Conservation (phyloP, 2,797 vertebrate species). For the Anguilla anguilla region DNA sequence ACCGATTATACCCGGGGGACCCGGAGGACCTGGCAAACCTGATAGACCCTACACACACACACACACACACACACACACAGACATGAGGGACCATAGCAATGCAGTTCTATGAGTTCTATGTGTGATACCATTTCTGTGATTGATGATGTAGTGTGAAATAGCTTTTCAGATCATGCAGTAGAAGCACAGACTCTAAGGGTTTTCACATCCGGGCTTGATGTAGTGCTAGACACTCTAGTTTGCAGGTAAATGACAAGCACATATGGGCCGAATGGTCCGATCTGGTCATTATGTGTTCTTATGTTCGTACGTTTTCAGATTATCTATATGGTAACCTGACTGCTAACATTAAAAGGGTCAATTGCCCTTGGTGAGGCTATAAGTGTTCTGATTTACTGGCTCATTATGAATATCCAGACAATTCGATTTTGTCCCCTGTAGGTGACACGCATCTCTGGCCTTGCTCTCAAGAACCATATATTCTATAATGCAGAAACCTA, state of each 20-base stretch:
- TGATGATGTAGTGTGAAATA: background rate
- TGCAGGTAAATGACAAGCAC: no score
- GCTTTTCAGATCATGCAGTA: background rate
- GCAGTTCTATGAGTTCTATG: background rate
- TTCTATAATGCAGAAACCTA: no score
- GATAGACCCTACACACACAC: constrained; percentile 78
- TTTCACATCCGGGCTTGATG: no score
- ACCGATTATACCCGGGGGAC: constrained; percentile 89
- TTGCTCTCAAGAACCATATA: no score
- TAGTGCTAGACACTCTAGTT: no score
- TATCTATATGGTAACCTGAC: background rate
- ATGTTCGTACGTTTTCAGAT: background rate
- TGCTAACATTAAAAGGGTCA: background rate
- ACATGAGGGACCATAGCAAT: background rate
- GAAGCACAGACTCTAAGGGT: no score
- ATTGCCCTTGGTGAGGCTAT: background rate
- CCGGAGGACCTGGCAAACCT: constrained; percentile 87
- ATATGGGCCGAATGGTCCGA: background rate
- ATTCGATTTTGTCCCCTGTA: no score
- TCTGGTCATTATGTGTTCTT: background rate
- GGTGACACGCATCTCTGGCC: no score
- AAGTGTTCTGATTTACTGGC: background rate
- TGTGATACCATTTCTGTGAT: background rate
- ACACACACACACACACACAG: constrained; percentile 42
- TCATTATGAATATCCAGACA: background rate